These are phyloP conservation scores for Drosophila arawakana DNA, from an alignment of 1,140 invertebrate species.

Conservation along the genomic window DNA sequence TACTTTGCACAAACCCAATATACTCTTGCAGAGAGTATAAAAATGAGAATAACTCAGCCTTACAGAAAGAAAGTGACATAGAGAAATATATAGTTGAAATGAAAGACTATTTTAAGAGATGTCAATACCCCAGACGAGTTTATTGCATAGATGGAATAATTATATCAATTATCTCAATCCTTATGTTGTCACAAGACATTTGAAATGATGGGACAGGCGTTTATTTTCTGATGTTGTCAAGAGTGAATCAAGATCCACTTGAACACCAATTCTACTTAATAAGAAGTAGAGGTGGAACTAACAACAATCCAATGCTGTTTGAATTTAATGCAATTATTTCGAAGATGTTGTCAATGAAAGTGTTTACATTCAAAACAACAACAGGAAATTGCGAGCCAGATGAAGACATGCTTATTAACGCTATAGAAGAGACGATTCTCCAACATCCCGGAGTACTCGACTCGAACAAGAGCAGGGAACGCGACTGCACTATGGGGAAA, in stretches of 20 bases:
- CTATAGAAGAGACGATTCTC: background rate
- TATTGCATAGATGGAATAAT: constrained; percentile 5
- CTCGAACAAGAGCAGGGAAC: too few species aligned
- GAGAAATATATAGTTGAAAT: constrained; percentile 13
- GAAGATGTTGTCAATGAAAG: constrained; percentile 10
- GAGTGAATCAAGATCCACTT: background rate
- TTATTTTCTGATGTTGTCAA: constrained; percentile 16
- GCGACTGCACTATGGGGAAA: too few species aligned
- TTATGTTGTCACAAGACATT: constrained; percentile 19
- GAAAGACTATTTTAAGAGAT: constrained; percentile 17
- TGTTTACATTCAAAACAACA: background rate
- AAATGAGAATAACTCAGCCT: constrained; percentile 1
- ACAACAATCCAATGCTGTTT: constrained; percentile 2
- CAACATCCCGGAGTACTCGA: too few species aligned
- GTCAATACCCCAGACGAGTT: background rate
- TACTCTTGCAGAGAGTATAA: too few species aligned
- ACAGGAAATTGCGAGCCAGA: constrained; percentile 6
- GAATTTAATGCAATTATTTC: constrained; percentile 1
- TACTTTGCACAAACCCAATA: too few species aligned
- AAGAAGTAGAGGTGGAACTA: constrained; percentile 15
- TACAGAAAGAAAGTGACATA: background rate
- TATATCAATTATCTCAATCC: constrained; percentile 22
- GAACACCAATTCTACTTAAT: too few species aligned
- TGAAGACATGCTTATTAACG: constrained; percentile 3
- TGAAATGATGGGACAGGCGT: constrained; percentile 7